phyloP scores from a whole-genome alignment of 2,797 vertebrate species.

The Tenualosa ilisha region DNA sequence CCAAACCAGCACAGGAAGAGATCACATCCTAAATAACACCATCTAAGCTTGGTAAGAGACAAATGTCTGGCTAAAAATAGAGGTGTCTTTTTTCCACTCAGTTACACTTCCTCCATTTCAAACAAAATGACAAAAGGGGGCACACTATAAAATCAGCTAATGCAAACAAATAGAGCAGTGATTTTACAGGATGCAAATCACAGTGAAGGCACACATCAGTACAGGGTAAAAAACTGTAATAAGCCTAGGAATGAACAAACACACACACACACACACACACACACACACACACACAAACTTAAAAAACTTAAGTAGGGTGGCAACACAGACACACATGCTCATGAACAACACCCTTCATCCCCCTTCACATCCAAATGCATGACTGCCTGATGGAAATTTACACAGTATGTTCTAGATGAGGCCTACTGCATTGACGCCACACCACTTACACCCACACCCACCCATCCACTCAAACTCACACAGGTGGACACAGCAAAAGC shows the following conservation, averaged over 20 bases:
- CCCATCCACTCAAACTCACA: neutral
- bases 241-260: too few relatives aligned
- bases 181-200: too few relatives aligned
- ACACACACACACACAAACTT: too few relatives aligned
- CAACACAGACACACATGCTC: too few relatives aligned
- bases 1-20: neutral
- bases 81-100: neutral
- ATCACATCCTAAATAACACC: neutral
- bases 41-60: too few relatives aligned
- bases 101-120: neutral
- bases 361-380: neutral
- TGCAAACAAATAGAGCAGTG: neutral
- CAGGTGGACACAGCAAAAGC: slow-evolving; percentile 4
- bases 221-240: too few relatives aligned
- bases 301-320: too few relatives aligned
- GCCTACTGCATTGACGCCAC: neutral
- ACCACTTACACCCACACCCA: neutral
- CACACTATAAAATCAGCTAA: neutral
- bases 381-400: neutral
- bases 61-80: neutral
- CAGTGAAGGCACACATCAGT: too few relatives aligned
- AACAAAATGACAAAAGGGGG: too few relatives aligned
- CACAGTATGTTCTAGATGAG: neutral
- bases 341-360: neutral
- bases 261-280: too few relatives aligned